Conservation (phyloP, 2,888 invertebrate genomes). For the Perithous albicinctus region DNA sequence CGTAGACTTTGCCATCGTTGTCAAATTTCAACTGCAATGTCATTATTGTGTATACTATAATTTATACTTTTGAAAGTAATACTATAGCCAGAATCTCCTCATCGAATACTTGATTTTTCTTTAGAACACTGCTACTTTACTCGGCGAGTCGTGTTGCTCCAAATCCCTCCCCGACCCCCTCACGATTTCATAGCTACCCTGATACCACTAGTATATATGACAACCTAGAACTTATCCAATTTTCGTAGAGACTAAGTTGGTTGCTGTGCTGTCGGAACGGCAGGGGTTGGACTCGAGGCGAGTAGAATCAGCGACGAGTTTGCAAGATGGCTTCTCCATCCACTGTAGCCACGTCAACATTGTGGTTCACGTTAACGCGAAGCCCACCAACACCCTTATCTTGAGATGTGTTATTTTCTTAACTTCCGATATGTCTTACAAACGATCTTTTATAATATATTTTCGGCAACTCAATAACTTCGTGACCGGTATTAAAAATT, state of each 20-base stretch:
- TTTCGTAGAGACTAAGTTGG: conserved; percentile 46
- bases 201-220: conserved; percentile 14
- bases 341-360: background rate
- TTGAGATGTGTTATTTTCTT: background rate
- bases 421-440: background rate
- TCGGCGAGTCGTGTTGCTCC: background rate
- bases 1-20: background rate
- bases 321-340: conserved; percentile 6
- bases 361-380: background rate
- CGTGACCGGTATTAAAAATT: background rate
- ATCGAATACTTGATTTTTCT: conserved; percentile 5
- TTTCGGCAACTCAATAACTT: background rate
- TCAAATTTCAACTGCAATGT: background rate
- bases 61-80: background rate
- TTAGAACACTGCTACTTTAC: background rate
- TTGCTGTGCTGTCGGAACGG: conserved; percentile 10
- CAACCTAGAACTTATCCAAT: conserved; percentile 62
- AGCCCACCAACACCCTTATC: background rate
- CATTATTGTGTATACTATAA: conserved; percentile 1
- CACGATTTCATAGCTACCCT: background rate
- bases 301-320: conserved; percentile 51
- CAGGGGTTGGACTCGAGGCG: background rate
- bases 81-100: background rate
- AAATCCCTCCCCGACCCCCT: background rate
- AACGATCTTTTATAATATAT: background rate